Evolutionary conservation across 1,140 invertebrate species (phyloP).

Genomic region (Ostrea denselamellosa): DNA sequence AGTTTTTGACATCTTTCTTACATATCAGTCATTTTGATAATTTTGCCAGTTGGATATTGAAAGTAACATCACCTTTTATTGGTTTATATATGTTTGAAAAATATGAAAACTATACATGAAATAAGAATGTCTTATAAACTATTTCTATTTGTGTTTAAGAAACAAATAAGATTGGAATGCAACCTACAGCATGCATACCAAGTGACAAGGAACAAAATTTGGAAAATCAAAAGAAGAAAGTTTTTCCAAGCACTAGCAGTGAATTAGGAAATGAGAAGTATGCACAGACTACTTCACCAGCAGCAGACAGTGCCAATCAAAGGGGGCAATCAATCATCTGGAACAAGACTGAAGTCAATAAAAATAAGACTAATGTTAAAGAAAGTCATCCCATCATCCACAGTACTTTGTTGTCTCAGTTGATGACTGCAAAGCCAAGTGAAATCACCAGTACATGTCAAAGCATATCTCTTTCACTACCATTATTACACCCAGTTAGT

Average conservation of each 20-base stretch:
- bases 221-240: background rate
- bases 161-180: background rate
- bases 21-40: too few species aligned
- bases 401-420: constrained; percentile 7
- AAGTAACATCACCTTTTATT: too few species aligned
- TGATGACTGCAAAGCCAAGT: background rate
- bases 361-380: background rate
- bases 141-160: background rate
- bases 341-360: background rate
- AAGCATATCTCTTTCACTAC: background rate
- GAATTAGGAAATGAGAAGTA: background rate
- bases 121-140: background rate
- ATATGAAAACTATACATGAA: too few species aligned
- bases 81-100: too few species aligned
- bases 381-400: constrained; percentile 27
- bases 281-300: background rate
- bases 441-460: background rate
- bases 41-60: too few species aligned
- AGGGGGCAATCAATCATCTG: background rate
- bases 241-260: background rate
- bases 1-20: too few species aligned
- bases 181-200: background rate
- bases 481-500: background rate
- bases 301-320: background rate
- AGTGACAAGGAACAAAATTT: background rate